These are phyloP conservation scores for Orchesella flavescens DNA, from an alignment of 2,888 invertebrate species.

Conservation along the genomic window DNA sequence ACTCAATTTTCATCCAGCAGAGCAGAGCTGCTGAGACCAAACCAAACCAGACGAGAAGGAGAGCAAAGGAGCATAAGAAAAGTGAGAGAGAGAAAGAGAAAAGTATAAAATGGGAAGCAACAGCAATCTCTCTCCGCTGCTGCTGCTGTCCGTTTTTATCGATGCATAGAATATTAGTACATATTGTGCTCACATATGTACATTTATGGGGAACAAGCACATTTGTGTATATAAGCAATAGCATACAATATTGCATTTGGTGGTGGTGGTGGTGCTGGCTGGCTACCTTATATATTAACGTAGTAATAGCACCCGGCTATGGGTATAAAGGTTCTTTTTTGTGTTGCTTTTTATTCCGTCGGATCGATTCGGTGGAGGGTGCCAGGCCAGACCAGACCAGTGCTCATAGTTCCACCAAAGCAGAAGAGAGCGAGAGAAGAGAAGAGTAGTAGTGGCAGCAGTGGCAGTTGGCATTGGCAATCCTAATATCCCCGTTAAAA, in stretches of 20 bases:
- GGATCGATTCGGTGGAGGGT: constrained; percentile 61
- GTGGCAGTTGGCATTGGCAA: background rate
- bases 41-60: background rate
- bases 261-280: too few relatives aligned
- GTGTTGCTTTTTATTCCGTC: constrained; percentile 43
- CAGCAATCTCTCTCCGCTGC: constrained; percentile 42
- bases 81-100: background rate
- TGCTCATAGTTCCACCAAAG: constrained; percentile 21
- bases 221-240: constrained; percentile 23
- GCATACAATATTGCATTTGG: constrained; percentile 11
- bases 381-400: background rate
- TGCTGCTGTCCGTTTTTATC: constrained; percentile 37
- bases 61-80: background rate
- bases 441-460: constrained; percentile 10
- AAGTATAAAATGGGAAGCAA: constrained; percentile 42
- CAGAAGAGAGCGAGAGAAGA: constrained; percentile 40
- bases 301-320: background rate
- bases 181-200: constrained; percentile 12
- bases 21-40: background rate
- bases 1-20: background rate
- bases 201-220: constrained; percentile 7
- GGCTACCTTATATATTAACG: background rate
- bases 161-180: constrained; percentile 34
- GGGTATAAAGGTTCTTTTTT: constrained; percentile 1
- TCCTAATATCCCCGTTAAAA: constrained; percentile 34